Evolutionary conservation across 2,888 invertebrate genomes (phyloP).

Genomic region (Leptinotarsa tumamoca): DNA sequence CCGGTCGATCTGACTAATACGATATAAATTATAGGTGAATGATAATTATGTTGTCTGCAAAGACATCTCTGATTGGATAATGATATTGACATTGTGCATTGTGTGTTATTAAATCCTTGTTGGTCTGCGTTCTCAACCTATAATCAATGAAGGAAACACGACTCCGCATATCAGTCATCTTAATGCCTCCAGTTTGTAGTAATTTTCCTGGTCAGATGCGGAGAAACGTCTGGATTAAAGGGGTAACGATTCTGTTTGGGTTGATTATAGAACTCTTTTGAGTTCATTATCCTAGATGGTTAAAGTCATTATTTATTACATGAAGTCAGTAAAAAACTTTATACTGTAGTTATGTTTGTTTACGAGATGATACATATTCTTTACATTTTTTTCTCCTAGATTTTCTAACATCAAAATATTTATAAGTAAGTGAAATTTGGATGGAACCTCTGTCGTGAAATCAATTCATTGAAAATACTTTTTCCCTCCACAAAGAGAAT

Average conservation of each 20-base stretch:
- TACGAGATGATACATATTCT: no score
- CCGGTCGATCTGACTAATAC: slow-evolving; percentile 58
- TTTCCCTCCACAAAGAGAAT: no score
- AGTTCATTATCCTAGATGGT: no score
- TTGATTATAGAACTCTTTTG: background rate
- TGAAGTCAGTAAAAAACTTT: no score
- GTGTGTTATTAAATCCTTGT: slow-evolving; percentile 64
- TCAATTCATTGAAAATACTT: no score
- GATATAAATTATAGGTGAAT: slow-evolving; percentile 65
- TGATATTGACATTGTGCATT: slow-evolving; percentile 67
- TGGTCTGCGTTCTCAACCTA: slow-evolving; percentile 58
- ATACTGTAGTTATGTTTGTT: no score
- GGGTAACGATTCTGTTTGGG: background rate
- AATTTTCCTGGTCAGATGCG: slow-evolving; percentile 22
- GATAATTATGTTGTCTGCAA: slow-evolving; percentile 66
- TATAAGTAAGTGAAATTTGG: no score
- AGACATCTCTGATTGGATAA: slow-evolving; percentile 68
- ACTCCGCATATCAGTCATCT: slow-evolving; percentile 54
- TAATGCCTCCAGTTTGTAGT: slow-evolving; percentile 46
- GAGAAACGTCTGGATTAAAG: background rate
- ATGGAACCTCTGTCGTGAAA: no score
- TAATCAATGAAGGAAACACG: slow-evolving; percentile 58
- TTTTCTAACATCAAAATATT: no score
- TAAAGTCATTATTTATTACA: no score
- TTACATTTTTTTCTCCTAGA: no score